Evolutionary conservation across 1,140 invertebrate species (phyloP).

Genomic region (Lasaia peninsularis): DNA sequence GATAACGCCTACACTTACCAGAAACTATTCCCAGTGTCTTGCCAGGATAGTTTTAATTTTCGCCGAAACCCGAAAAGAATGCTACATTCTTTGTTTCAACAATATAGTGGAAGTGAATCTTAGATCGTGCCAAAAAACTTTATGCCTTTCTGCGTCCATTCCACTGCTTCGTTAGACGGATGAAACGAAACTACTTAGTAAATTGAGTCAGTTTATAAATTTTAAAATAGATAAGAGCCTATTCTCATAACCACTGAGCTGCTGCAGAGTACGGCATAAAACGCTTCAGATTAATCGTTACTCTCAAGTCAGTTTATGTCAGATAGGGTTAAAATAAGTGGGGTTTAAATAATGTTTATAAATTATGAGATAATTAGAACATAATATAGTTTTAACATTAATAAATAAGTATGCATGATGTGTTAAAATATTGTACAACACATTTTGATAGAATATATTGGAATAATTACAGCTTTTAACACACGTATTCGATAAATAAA

Average conservation of each 20-base stretch:
- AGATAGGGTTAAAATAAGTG: no score
- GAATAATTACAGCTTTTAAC: no score
- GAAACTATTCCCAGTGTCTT: constrained; percentile 35
- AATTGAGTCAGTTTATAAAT: constrained; percentile 21
- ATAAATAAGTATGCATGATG: no score
- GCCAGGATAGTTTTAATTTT: constrained; percentile 42
- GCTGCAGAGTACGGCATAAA: neutral
- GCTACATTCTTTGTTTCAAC: constrained; percentile 35
- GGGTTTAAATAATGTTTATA: no score
- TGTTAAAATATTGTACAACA: no score
- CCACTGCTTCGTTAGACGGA: constrained; percentile 19
- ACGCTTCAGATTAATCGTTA: no score
- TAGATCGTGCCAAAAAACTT: constrained; percentile 44
- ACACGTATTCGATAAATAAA: no score
- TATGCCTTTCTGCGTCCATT: constrained; percentile 27
- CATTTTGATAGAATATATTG: no score
- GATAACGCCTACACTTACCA: constrained; percentile 25
- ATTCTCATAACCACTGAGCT: neutral
- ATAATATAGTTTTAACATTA: no score
- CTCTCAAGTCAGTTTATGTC: no score
- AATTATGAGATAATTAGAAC: no score
- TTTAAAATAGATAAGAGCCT: constrained; percentile 16
- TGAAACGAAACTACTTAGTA: constrained; percentile 21
- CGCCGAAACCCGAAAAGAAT: constrained; percentile 31
- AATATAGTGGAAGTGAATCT: constrained; percentile 28